These are phyloP conservation scores for Synanthedon myopaeformis DNA, from an alignment of 2,888 invertebrate species.

Conservation along the genomic window DNA sequence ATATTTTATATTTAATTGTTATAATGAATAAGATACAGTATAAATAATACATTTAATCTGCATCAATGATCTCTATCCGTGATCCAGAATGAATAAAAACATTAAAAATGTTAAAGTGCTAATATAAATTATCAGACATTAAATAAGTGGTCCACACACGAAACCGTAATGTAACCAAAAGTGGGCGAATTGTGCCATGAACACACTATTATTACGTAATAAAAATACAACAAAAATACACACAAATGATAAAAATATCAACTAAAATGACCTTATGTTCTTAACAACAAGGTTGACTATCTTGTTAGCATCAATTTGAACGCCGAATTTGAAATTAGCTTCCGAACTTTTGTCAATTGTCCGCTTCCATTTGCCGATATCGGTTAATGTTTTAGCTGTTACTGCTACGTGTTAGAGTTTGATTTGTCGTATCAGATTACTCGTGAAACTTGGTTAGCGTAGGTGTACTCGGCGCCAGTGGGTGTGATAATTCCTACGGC, in stretches of 20 bases:
- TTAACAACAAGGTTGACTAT: slow-evolving; percentile 35
- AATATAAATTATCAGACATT: background rate
- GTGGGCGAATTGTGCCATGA: slow-evolving; percentile 30
- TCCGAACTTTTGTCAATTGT: slow-evolving; percentile 52
- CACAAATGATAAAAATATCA: slow-evolving; percentile 15
- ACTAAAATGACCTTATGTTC: slow-evolving; percentile 26
- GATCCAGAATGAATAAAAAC: too few relatives aligned
- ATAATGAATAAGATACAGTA: too few relatives aligned
- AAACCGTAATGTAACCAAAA: slow-evolving; percentile 21
- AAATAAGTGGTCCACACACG: slow-evolving; percentile 13
- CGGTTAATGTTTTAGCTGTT: slow-evolving; percentile 17
- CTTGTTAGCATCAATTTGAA: slow-evolving; percentile 43
- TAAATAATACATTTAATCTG: too few relatives aligned
- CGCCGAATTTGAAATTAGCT: slow-evolving; percentile 23
- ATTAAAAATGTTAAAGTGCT: background rate
- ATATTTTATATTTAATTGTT: too few relatives aligned
- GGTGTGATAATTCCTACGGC: slow-evolving; percentile 65
- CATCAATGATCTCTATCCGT: too few relatives aligned
- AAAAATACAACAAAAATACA: slow-evolving; percentile 27
- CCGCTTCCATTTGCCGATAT: slow-evolving; percentile 28
- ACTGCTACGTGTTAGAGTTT: slow-evolving; percentile 27
- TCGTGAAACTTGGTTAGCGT: slow-evolving; percentile 30
- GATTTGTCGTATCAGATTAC: slow-evolving; percentile 28
- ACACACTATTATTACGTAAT: slow-evolving; percentile 35
- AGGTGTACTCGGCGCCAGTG: slow-evolving; percentile 53